These are phyloP conservation scores for Camponotus pennsylvanicus DNA, from an alignment of 1,140 invertebrate genomes.

Conservation along the genomic window DNA sequence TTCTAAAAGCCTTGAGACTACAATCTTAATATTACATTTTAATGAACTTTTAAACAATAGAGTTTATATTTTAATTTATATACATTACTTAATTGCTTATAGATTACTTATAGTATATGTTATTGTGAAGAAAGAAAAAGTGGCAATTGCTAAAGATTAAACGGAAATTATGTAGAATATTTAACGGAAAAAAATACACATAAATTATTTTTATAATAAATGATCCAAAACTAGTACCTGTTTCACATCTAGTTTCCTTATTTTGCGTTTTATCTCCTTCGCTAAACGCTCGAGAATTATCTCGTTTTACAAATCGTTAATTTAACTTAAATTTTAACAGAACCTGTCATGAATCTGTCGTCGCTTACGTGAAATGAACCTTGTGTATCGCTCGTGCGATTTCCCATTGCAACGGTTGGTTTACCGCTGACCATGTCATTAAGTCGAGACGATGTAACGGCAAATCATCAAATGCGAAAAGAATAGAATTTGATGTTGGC, in stretches of 20 bases:
- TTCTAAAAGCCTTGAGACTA: no score
- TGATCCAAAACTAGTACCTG: no score
- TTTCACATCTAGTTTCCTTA: neutral
- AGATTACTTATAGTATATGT: no score
- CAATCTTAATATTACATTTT: no score
- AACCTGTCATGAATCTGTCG: slow-evolving; percentile 33
- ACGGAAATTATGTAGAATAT: no score
- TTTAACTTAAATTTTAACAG: slow-evolving; percentile 13
- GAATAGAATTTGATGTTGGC: slow-evolving; percentile 5
- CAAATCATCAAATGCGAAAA: slow-evolving; percentile 20
- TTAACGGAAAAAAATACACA: no score
- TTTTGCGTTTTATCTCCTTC: neutral
- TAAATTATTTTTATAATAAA: no score
- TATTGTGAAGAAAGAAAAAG: no score
- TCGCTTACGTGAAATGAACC: neutral
- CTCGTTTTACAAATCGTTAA: slow-evolving; percentile 4
- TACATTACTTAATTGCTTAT: no score
- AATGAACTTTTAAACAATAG: no score
- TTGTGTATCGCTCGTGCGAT: slow-evolving; percentile 7
- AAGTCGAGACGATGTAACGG: slow-evolving; percentile 16
- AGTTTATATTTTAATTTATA: no score
- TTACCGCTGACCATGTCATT: slow-evolving; percentile 31
- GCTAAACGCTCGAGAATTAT: neutral
- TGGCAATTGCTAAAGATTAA: neutral
- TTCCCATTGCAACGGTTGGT: neutral